phyloP scores from a whole-genome alignment of 2,888 invertebrate genomes.

The Plebejus anna region DNA sequence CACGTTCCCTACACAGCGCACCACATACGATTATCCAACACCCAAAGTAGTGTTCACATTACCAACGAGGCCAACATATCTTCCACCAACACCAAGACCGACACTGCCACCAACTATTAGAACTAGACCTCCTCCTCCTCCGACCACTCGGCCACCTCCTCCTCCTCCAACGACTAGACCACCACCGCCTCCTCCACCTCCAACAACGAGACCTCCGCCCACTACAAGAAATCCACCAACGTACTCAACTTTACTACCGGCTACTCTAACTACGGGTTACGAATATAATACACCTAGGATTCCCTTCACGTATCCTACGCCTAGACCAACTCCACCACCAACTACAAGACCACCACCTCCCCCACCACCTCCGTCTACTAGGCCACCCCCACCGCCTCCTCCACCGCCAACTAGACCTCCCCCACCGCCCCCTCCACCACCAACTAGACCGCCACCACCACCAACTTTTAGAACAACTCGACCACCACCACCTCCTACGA shows the following conservation, averaged over 20 bases:
- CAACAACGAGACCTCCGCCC: slow-evolving; percentile 22
- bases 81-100: slow-evolving; percentile 32
- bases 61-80: slow-evolving; percentile 19
- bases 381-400: slow-evolving; percentile 36
- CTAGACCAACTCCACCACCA: slow-evolving; percentile 25
- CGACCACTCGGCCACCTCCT: slow-evolving; percentile 30
- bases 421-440: slow-evolving; percentile 30
- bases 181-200: slow-evolving; percentile 24
- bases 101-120: slow-evolving; percentile 31
- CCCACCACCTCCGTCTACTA: slow-evolving; percentile 33
- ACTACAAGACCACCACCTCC: slow-evolving; percentile 35
- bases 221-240: slow-evolving; percentile 33
- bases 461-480: slow-evolving; percentile 31
- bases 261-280: slow-evolving; percentile 14
- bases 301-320: slow-evolving; percentile 29
- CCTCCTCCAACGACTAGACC: slow-evolving; percentile 26
- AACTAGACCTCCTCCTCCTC: slow-evolving; percentile 25
- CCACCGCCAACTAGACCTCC: slow-evolving; percentile 29
- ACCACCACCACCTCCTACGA: slow-evolving; percentile 31
- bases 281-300: slow-evolving; percentile 22
- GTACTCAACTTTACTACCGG: slow-evolving; percentile 31
- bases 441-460: slow-evolving; percentile 33
- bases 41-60: slow-evolving; percentile 14
- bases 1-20: slow-evolving; percentile 31
- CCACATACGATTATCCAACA: slow-evolving; percentile 3